Conservation (phyloP, 2,797 vertebrate species). For the Acanthurus lineatus region DNA sequence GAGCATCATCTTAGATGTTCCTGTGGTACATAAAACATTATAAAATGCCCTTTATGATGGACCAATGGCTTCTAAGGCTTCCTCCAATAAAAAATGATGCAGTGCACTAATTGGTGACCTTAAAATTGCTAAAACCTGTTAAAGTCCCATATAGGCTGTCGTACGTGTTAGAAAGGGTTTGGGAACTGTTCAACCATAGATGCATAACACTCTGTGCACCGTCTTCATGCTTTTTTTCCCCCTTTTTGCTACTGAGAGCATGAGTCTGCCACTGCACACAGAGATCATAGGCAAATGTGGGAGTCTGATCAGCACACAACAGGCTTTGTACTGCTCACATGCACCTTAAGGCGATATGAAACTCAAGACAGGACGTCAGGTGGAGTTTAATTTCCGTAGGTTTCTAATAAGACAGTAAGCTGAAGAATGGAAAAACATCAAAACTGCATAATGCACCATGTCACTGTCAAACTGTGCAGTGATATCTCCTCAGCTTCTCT, state of each 20-base stretch:
- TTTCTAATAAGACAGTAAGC: not conserved
- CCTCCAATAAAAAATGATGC: not conserved
- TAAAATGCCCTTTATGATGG: not conserved
- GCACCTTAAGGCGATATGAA: not conserved
- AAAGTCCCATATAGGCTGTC: not conserved
- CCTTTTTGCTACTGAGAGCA: not conserved
- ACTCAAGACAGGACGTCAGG: not conserved
- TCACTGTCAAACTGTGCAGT: slow-evolving; percentile 26
- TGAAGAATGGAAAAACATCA: not conserved
- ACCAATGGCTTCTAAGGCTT: not conserved
- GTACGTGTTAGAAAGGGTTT: not conserved
- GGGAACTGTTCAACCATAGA: not conserved
- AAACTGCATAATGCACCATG: slow-evolving; percentile 19
- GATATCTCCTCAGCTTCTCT: slow-evolving; percentile 21
- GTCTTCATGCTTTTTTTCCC: not conserved
- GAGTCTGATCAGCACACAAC: not conserved
- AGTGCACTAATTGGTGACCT: not conserved
- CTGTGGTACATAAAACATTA: not conserved
- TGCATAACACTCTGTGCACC: not conserved
- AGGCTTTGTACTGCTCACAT: slow-evolving; percentile 6
- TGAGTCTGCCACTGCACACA: not conserved
- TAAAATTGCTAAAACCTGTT: not conserved
- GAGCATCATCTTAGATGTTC: not conserved
- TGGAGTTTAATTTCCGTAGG: not conserved
- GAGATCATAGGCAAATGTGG: not conserved